Evolutionary conservation across 30 jellyfish, hydroid and myxozoan species (phyloP).

Genomic region (Hydra vulgaris): DNA sequence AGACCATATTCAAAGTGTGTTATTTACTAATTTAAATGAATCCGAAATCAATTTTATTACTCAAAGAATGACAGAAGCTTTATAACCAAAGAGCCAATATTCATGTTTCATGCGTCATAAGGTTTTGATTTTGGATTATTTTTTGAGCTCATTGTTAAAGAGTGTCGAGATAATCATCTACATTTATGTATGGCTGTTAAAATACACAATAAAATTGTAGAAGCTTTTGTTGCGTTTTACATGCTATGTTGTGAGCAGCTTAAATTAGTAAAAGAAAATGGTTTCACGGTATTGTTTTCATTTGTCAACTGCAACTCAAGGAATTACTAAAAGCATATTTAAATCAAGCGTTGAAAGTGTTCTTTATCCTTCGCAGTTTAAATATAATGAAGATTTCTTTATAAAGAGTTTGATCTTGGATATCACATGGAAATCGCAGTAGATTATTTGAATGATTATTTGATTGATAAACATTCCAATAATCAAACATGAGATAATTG

Average conservation of each 20-base stretch:
- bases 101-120: not conserved
- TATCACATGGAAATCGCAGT: not conserved
- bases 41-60: not conserved
- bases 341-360: not conserved
- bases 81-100: not conserved
- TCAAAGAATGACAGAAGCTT: not conserved
- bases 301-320: not conserved
- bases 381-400: not conserved
- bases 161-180: not conserved
- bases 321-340: not conserved
- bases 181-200: not conserved
- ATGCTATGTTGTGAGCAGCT: not conserved
- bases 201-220: constrained; percentile 7
- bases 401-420: not conserved
- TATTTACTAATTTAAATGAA: not conserved
- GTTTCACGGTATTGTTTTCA: not conserved
- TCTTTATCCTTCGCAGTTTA: not conserved
- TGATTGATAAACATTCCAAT: too few relatives aligned
- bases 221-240: not conserved
- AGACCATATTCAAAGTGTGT: not conserved
- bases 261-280: not conserved
- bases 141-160: not conserved
- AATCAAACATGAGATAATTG: too few relatives aligned
- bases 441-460: not conserved
- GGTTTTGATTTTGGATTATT: not conserved